Evolutionary conservation across 1,140 invertebrate genomes (phyloP).

Genomic region (Phymorhynchus buccinoides): DNA sequence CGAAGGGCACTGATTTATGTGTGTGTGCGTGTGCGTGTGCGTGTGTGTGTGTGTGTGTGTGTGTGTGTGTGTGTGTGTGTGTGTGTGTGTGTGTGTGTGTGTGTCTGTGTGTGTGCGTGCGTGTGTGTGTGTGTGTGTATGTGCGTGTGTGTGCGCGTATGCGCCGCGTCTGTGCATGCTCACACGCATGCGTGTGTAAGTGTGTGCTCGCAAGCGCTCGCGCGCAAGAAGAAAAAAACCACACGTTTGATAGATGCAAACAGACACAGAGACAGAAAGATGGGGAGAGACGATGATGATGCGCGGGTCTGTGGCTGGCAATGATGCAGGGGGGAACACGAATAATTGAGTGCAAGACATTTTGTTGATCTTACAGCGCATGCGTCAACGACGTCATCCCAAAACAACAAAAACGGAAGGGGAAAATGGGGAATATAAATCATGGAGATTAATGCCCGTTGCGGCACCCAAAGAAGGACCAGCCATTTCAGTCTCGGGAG

Average conservation of each 20-base stretch:
- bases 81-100: neutral
- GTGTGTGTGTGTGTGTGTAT: constrained; percentile 2
- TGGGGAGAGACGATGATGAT: too few relatives aligned
- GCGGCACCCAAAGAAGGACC: neutral
- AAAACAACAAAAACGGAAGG: neutral
- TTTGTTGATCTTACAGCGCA: neutral
- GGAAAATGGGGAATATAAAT: neutral
- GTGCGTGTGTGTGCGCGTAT: neutral
- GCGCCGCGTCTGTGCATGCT: neutral
- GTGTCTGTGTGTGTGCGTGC: neutral
- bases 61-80: constrained; percentile 1
- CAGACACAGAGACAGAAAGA: too few relatives aligned
- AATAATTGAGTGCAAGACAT: neutral
- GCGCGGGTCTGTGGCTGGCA: too few relatives aligned
- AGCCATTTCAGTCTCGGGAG: too few relatives aligned
- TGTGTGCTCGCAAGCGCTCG: too few relatives aligned
- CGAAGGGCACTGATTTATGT: too few relatives aligned
- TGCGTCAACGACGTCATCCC: neutral
- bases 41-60: constrained; percentile 5
- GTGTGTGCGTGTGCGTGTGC: constrained; percentile 5
- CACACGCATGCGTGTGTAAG: neutral
- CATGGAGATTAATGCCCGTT: neutral
- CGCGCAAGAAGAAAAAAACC: too few relatives aligned
- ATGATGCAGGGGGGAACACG: neutral
- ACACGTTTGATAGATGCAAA: too few relatives aligned